These are phyloP conservation scores for Varanus salvator DNA, from an alignment of 2,113 vertebrate genomes.

Conservation along the genomic window DNA sequence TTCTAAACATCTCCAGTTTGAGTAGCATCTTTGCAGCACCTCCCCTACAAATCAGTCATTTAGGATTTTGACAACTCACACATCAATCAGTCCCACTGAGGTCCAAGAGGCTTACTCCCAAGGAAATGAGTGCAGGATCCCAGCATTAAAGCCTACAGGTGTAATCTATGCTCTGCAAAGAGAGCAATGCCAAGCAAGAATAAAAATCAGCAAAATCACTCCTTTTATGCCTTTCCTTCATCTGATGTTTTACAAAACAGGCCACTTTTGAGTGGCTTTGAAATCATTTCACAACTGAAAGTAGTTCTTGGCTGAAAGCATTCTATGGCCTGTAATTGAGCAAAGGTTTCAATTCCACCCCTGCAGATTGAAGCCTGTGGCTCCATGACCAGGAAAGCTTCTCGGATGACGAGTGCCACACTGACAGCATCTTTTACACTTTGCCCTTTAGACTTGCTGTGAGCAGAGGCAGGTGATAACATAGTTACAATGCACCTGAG, in stretches of 20 bases:
- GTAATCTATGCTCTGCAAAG: neutral
- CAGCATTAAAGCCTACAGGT: neutral
- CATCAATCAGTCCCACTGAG: neutral
- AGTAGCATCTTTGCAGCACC: neutral
- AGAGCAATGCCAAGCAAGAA: neutral
- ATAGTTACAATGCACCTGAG: neutral
- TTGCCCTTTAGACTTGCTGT: constrained; percentile 11
- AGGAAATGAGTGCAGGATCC: neutral
- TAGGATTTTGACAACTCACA: no score
- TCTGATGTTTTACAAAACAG: neutral
- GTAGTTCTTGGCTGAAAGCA: constrained; percentile 1
- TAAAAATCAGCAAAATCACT: neutral
- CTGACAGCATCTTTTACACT: constrained; percentile 8
- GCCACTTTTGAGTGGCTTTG: neutral
- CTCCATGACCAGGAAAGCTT: neutral
- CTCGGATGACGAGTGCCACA: neutral
- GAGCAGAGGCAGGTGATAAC: neutral
- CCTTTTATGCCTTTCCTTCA: rapidly evolving
- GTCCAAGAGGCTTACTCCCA: neutral
- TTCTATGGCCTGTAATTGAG: neutral
- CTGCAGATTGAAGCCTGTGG: constrained; percentile 4
- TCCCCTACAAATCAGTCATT: neutral
- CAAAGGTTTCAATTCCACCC: constrained; percentile 22
- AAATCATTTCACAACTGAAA: constrained; percentile 2
- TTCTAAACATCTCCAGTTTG: neutral